Percentiles rank a stretch among this genome's conserved stretches.
These are phyloP conservation scores for Picus viridis DNA, from an alignment of 2,797 vertebrate genomes.

Conservation along the genomic window DNA sequence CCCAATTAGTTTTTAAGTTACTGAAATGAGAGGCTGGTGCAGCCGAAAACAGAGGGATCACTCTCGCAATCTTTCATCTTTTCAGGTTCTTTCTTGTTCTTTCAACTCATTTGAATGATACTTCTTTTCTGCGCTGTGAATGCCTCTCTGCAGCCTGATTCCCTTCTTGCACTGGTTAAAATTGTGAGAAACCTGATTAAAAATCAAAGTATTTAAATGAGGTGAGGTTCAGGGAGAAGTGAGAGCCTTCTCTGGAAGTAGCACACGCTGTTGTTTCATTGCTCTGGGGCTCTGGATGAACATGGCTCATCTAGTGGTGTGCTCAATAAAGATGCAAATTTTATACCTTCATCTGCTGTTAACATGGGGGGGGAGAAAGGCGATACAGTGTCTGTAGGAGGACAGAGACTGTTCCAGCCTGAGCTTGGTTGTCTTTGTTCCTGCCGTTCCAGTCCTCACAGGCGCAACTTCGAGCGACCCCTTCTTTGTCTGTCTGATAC, in stretches of 20 bases:
- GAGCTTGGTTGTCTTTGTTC: background rate
- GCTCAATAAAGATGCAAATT: constrained; percentile 53
- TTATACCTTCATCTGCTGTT: constrained; percentile 38
- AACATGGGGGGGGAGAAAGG: background rate
- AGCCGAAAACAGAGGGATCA: background rate
- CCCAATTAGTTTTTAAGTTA: background rate
- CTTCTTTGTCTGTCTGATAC: background rate
- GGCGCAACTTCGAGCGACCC: background rate
- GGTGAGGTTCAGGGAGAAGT: background rate
- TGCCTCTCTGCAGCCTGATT: background rate
- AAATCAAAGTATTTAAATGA: background rate
- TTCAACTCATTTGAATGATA: background rate
- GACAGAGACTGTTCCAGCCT: background rate
- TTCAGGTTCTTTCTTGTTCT: background rate
- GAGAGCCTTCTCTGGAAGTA: background rate
- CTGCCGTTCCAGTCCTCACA: background rate
- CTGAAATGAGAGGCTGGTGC: background rate
- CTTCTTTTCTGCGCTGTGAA: background rate
- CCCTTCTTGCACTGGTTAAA: background rate
- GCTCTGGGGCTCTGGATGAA: background rate
- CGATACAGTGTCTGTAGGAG: background rate
- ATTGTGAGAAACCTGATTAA: background rate
- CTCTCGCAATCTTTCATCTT: background rate
- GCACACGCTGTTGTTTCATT: background rate
- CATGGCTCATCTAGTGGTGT: background rate